Conservation (phyloP, 1,140 invertebrate species). For the Orussus abietinus region DNA sequence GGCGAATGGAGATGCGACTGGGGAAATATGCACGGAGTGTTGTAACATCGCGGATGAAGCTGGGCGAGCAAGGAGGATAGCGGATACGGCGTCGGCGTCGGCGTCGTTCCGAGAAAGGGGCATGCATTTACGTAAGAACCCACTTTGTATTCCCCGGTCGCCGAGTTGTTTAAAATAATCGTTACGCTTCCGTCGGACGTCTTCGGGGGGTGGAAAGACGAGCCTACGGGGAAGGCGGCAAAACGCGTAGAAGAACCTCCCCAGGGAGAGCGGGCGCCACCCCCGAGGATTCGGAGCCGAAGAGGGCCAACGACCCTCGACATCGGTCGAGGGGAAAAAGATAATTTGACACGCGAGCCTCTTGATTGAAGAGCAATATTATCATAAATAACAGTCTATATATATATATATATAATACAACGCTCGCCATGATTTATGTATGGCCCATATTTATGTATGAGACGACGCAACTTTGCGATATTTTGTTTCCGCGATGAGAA, state of each 20-base stretch:
- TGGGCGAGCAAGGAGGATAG: background rate
- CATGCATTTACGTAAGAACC: slow-evolving; percentile 44
- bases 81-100: slow-evolving; percentile 12
- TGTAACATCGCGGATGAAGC: slow-evolving; percentile 15
- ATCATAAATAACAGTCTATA: too few relatives aligned
- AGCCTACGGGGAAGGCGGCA: background rate
- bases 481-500: too few relatives aligned
- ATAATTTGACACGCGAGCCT: too few relatives aligned
- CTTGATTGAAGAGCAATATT: too few relatives aligned
- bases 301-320: too few relatives aligned
- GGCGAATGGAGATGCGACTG: slow-evolving; percentile 23
- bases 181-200: slow-evolving; percentile 24
- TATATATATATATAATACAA: too few relatives aligned
- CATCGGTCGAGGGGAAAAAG: too few relatives aligned
- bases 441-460: too few relatives aligned
- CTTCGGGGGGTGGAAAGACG: background rate
- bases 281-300: too few relatives aligned
- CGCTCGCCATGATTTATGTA: too few relatives aligned
- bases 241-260: slow-evolving; percentile 6
- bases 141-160: slow-evolving; percentile 44
- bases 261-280: too few relatives aligned
- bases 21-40: slow-evolving; percentile 22
- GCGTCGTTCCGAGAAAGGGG: slow-evolving; percentile 13
- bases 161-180: slow-evolving; percentile 46
- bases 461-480: too few relatives aligned